Evolutionary conservation across 92 coral and sea anemone genomes (phyloP).

Genomic region (Muricea muricata): DNA sequence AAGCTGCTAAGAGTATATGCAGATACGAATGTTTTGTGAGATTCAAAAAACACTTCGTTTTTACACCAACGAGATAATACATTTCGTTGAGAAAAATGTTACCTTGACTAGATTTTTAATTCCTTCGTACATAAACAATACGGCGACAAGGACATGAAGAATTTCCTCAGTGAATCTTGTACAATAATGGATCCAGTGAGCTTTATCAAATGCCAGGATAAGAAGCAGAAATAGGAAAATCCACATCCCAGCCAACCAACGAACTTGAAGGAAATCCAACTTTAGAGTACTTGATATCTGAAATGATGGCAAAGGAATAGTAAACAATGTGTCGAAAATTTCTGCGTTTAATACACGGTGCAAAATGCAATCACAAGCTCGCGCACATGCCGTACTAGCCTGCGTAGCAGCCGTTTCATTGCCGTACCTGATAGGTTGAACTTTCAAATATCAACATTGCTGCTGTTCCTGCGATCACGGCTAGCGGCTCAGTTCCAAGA

Average conservation of each 20-base stretch:
- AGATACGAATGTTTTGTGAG: too few relatives aligned
- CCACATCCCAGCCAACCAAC: slow-evolving; percentile 46
- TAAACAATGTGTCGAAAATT: too few relatives aligned
- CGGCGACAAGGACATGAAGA: slow-evolving; percentile 38
- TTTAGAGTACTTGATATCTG: slow-evolving; percentile 3
- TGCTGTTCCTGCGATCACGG: slow-evolving; percentile 41
- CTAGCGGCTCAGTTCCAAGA: slow-evolving; percentile 31
- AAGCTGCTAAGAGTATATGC: too few relatives aligned
- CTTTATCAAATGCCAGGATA: slow-evolving; percentile 44
- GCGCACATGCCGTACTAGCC: not conserved
- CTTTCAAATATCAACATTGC: slow-evolving; percentile 47
- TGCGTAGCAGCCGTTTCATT: not conserved
- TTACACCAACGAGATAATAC: too few relatives aligned
- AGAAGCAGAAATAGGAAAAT: slow-evolving; percentile 18
- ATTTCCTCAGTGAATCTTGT: slow-evolving; percentile 45
- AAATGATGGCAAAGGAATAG: not conserved
- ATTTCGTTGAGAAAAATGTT: too few relatives aligned
- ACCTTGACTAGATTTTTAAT: slow-evolving; percentile 31
- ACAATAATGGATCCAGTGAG: slow-evolving; percentile 46
- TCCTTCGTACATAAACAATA: slow-evolving; percentile 46
- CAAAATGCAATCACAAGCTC: too few relatives aligned
- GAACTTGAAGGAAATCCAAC: slow-evolving; percentile 30
- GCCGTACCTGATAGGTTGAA: slow-evolving; percentile 30
- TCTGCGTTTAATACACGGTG: too few relatives aligned
- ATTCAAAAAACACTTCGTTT: too few relatives aligned